Base-by-base conservation (phyloP, 1,140 invertebrate genomes). In the Drosophila lowei region DNA sequence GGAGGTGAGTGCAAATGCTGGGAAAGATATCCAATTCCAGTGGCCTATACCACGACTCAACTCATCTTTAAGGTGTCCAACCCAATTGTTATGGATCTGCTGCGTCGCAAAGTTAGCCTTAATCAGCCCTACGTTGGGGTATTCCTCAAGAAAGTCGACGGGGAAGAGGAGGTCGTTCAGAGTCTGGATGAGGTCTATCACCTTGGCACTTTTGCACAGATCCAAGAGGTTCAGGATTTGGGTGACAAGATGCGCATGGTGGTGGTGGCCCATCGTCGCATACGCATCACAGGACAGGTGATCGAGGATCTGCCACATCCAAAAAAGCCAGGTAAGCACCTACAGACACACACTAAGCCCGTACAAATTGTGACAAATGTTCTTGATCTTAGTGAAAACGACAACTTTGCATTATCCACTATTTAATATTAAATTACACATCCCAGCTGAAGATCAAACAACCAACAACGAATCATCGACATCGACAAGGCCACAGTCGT, bases 91-190 rank as follows among this genome's bases (percentile, higher is more conserved):
- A 97, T 99, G 83, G 96, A 98, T 90, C 90, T 99, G 28, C 94
- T 99, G 61, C 93, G 97, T 92, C 94, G 97, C 74, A 99, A 99
- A 93, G 97, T 99, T 0, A 96, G 96, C 91, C 90, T 99, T 6
- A 98, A 98, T 92, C 97, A 99, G 90, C 99, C 99, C 0, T 99
- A 99, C 91, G 96, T 98, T 74, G 99, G 99, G 38, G 96, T 99
- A 13, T 99, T 99, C 92, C 93, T 99, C 72, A 99, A 99, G 89
- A 98, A 96, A 91, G 96, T 98, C 90, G 96, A 96, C 79, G 96
- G 97, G 91, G 96, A 97, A 76, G 93, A 94, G n/a, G 98, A 99
- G 91, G 93, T 98, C 42, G 96, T 99, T 7, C 93, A 95, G 46
- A 96, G 93, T 77, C 83, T 99, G 30, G 93, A 96, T 90, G 98